phyloP scores from a whole-genome alignment of 2,888 invertebrate genomes.

The Lasioglossum marginatum region DNA sequence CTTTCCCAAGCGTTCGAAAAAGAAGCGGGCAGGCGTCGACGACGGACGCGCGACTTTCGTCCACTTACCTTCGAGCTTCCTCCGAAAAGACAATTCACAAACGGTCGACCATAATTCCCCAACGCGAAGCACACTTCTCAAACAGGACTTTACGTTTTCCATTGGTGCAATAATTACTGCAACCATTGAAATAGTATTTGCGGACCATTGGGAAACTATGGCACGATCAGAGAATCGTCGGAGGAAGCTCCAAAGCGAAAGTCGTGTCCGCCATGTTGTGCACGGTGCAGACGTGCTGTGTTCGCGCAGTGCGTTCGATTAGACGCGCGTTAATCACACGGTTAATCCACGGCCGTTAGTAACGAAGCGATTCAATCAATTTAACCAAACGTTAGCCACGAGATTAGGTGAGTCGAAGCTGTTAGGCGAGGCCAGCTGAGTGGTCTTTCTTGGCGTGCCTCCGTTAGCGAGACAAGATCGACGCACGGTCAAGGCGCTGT shows the following conservation, averaged over 20 bases:
- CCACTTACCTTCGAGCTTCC: slow-evolving; percentile 34
- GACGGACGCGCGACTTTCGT: slow-evolving; percentile 14
- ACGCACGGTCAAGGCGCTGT: slow-evolving; percentile 2
- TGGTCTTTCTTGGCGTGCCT: slow-evolving; percentile 45
- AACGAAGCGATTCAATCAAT: slow-evolving; percentile 52
- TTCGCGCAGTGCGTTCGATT: slow-evolving; percentile 22
- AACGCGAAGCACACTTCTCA: not conserved
- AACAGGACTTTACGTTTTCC: not conserved
- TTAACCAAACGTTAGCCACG: slow-evolving; percentile 55
- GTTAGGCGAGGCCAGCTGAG: slow-evolving; percentile 46
- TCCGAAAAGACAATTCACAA: not conserved
- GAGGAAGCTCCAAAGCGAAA: slow-evolving; percentile 2
- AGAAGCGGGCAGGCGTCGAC: slow-evolving; percentile 33
- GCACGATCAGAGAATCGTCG: not conserved
- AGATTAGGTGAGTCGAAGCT: slow-evolving; percentile 38
- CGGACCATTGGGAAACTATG: not conserved
- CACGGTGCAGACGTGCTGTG: slow-evolving; percentile 43
- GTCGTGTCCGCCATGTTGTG: slow-evolving; percentile 12
- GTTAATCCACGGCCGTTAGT: slow-evolving; percentile 61
- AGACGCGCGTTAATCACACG: slow-evolving; percentile 60
- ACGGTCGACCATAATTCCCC: not conserved
- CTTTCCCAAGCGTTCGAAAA: slow-evolving; percentile 33
- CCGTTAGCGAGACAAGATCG: slow-evolving; percentile 52
- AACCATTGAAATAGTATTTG: too few species aligned
- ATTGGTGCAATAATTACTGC: too few species aligned